Evolutionary conservation across 2,113 vertebrate genomes (phyloP).

Genomic region (Psephotus haematonotus): DNA sequence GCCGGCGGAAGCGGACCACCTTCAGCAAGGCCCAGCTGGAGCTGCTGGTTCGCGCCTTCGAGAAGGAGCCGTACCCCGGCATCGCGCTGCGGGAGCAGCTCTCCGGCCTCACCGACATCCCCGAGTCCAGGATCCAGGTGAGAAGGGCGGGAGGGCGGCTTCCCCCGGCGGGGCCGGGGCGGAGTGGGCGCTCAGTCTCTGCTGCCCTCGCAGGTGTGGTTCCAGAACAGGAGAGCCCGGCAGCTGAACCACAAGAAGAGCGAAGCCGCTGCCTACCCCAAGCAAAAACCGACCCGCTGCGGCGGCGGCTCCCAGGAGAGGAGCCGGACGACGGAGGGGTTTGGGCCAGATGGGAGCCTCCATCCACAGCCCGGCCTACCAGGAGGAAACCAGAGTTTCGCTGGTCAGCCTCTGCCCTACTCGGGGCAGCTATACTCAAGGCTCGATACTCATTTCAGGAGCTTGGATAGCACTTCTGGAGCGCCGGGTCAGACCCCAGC

Average conservation of each 20-base stretch:
- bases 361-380: not conserved
- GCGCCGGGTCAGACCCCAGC: not conserved
- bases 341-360: not conserved
- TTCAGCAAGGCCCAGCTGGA: slow-evolving; percentile 50
- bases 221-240: slow-evolving; percentile 67
- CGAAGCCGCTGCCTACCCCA: not conserved
- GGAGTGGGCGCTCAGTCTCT: not conserved
- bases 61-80: slow-evolving; percentile 58
- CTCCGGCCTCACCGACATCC: slow-evolving; percentile 36
- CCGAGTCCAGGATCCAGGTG: slow-evolving; percentile 64
- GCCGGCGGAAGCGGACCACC: slow-evolving; percentile 42
- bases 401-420: not conserved
- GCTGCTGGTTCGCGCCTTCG: slow-evolving; percentile 51
- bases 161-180: not conserved
- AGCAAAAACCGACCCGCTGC: not conserved
- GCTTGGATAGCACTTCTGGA: not conserved
- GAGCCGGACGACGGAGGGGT: too few species aligned
- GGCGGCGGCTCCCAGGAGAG: not conserved
- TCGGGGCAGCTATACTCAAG: not conserved
- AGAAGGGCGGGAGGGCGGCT: not conserved
- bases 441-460: not conserved
- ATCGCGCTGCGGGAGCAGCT: slow-evolving; percentile 50
- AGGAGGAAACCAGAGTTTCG: not conserved
- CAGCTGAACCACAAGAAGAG: slow-evolving; percentile 49
- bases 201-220: slow-evolving; percentile 55